Evolutionary conservation across 2,797 vertebrate species (phyloP).

Genomic region (Gymnodraco acuticeps): DNA sequence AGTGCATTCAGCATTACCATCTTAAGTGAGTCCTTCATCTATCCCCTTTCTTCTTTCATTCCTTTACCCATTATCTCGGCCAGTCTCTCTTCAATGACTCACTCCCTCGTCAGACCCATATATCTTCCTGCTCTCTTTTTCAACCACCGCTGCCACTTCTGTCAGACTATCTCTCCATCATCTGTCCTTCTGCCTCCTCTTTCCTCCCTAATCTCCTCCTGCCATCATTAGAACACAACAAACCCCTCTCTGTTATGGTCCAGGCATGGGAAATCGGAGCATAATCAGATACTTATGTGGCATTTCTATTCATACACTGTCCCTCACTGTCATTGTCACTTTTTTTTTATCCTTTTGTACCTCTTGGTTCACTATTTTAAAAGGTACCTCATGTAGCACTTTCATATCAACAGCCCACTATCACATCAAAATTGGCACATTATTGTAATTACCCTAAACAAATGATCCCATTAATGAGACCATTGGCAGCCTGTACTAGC

Average conservation of each 20-base stretch:
- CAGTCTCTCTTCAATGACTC: slow-evolving; percentile 81
- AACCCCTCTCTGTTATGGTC: slow-evolving; percentile 43
- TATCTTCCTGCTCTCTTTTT: slow-evolving; percentile 76
- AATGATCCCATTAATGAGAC: slow-evolving; percentile 56
- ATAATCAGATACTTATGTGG: slow-evolving; percentile 58
- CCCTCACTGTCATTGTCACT: slow-evolving; percentile 34
- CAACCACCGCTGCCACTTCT: slow-evolving; percentile 66
- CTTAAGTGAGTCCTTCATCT: slow-evolving; percentile 84
- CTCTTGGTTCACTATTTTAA: slow-evolving; percentile 53
- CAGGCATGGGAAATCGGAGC: slow-evolving; percentile 32
- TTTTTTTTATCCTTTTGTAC: slow-evolving; percentile 25
- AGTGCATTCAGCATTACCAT: slow-evolving; percentile 79
- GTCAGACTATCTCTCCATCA: slow-evolving; percentile 77
- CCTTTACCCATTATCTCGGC: slow-evolving; percentile 79
- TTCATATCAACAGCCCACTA: slow-evolving; percentile 47
- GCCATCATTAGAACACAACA: slow-evolving; percentile 70
- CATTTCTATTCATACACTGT: slow-evolving; percentile 49
- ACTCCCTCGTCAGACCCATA: slow-evolving; percentile 77
- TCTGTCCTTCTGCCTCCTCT: slow-evolving; percentile 68
- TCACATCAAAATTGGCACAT: slow-evolving; percentile 51
- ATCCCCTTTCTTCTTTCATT: slow-evolving; percentile 74
- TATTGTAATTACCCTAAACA: slow-evolving; percentile 57
- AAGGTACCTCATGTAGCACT: slow-evolving; percentile 43
- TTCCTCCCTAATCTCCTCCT: slow-evolving; percentile 66
- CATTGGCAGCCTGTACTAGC: slow-evolving; percentile 33